Conservation (phyloP, 2,888 invertebrate genomes). For the Calameuta pallipes region DNA sequence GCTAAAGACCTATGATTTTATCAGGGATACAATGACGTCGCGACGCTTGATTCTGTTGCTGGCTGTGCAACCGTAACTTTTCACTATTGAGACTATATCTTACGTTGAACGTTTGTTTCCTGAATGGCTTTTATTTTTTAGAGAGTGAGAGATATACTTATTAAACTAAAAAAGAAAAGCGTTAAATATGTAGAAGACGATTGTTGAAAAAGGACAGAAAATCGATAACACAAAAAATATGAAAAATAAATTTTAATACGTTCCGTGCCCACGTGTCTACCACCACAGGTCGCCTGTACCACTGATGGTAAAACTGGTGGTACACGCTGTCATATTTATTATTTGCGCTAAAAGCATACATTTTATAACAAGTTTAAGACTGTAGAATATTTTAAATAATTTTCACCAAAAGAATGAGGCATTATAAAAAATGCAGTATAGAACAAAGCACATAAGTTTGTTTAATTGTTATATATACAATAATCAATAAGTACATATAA, state of each 20-base stretch:
- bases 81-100: constrained; percentile 22
- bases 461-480: too few species aligned
- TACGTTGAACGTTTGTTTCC: background rate
- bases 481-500: too few species aligned
- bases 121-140: background rate
- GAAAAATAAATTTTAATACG: background rate
- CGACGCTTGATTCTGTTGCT: constrained; percentile 8
- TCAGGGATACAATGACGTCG: background rate
- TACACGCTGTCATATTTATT: too few species aligned
- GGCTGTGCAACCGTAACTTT: constrained; percentile 25
- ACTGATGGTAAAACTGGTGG: too few species aligned
- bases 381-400: too few species aligned
- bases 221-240: background rate
- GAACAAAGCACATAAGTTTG: too few species aligned
- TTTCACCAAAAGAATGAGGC: too few species aligned
- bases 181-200: background rate
- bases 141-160: background rate
- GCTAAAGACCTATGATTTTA: background rate
- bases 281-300: too few species aligned
- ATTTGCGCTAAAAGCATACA: too few species aligned
- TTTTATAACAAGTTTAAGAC: too few species aligned
- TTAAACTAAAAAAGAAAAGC: background rate
- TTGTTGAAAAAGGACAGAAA: background rate
- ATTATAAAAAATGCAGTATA: too few species aligned
- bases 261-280: too few species aligned